These are phyloP conservation scores for Dipodomys ordii DNA, from an alignment of 2,113 vertebrate genomes.

Conservation along the genomic window DNA sequence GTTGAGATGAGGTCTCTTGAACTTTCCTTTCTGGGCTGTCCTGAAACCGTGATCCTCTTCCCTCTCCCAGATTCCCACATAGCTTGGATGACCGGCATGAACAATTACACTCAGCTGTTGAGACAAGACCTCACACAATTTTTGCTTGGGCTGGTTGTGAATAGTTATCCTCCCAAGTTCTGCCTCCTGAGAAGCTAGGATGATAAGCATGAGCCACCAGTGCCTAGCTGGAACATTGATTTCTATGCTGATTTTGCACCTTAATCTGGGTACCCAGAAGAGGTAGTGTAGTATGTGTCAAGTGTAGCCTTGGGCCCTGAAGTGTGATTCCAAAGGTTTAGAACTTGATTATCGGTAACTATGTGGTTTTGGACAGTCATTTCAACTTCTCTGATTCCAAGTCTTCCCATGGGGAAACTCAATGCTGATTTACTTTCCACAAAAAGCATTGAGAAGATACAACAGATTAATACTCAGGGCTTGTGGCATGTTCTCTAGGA, in stretches of 20 bases:
- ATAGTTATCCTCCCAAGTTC: too few species aligned
- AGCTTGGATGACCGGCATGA: too few species aligned
- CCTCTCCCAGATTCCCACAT: too few species aligned
- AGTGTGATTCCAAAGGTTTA: not conserved
- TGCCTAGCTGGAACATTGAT: not conserved
- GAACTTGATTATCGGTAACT: not conserved
- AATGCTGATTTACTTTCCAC: not conserved
- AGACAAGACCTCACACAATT: too few species aligned
- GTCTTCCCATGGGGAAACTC: not conserved
- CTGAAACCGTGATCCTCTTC: too few species aligned
- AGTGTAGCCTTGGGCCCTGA: not conserved
- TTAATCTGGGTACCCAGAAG: not conserved
- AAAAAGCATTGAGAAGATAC: not conserved
- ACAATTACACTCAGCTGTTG: too few species aligned
- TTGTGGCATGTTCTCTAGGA: too few species aligned
- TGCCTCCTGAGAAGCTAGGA: too few species aligned
- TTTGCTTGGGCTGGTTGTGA: too few species aligned
- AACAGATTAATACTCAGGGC: not conserved
- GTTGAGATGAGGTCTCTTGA: too few species aligned
- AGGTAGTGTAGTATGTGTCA: not conserved
- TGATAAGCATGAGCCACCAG: too few species aligned
- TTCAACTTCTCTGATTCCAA: not conserved
- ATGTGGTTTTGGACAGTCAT: not conserved
- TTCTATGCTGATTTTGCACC: not conserved
- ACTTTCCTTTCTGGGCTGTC: too few species aligned